Evolutionary conservation across 2,888 invertebrate genomes (phyloP).

Genomic region (Pristionchus japonicus): DNA sequence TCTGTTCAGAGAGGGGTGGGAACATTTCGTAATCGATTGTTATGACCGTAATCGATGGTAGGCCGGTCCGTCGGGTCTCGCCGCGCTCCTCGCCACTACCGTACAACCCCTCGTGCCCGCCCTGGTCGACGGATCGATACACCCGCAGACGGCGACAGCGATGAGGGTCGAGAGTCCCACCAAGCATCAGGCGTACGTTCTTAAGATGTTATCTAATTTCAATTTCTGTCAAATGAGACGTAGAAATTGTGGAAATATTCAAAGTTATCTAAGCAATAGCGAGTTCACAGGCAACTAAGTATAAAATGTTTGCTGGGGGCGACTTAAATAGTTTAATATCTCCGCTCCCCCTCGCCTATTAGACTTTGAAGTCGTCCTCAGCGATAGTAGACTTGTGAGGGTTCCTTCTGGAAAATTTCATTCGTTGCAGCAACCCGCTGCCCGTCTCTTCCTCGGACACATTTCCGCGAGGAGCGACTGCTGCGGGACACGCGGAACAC

Average conservation of each 20-base stretch:
- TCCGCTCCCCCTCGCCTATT: no score
- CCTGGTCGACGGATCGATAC: background rate
- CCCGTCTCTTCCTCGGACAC: constrained; percentile 2
- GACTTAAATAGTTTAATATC: no score
- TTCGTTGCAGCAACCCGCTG: background rate
- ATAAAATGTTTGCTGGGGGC: no score
- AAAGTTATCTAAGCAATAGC: no score
- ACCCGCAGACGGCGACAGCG: background rate
- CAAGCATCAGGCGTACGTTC: constrained; percentile 22
- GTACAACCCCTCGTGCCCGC: constrained; percentile 27
- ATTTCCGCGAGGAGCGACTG: background rate
- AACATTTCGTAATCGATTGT: background rate
- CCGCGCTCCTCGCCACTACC: constrained; percentile 14
- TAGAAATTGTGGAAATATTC: no score
- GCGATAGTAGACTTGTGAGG: no score
- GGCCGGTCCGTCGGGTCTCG: background rate
- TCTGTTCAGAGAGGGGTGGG: background rate
- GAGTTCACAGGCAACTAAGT: no score
- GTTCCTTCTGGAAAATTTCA: no score
- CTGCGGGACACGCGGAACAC: background rate
- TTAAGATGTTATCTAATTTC: no score
- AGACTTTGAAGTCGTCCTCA: no score
- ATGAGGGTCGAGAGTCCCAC: background rate
- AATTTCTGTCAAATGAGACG: no score
- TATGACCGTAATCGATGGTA: background rate